These are phyloP conservation scores for Gila robusta DNA, from an alignment of 2,797 vertebrate species.

Conservation along the genomic window DNA sequence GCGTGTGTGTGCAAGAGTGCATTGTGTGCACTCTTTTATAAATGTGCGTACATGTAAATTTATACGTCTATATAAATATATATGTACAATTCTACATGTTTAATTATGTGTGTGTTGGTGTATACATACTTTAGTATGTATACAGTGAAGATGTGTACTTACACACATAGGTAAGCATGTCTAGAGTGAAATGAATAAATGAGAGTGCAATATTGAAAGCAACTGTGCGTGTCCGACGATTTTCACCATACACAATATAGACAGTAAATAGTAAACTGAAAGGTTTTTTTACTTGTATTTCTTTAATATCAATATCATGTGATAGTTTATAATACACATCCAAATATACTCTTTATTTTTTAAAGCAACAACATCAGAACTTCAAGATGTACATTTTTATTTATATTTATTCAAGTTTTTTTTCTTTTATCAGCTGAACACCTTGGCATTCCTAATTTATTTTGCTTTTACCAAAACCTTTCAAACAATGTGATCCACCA, in stretches of 20 bases:
- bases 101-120: conserved; percentile 86
- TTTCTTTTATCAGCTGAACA: conserved; percentile 5
- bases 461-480: conserved; percentile 36
- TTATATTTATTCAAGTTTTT: conserved; percentile 16
- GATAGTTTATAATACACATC: conserved; percentile 16
- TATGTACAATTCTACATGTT: conserved; percentile 88
- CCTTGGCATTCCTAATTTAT: conserved; percentile 21
- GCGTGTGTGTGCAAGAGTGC: conserved; percentile 62
- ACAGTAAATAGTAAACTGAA: not conserved
- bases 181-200: conserved; percentile 84
- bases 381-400: conserved; percentile 33
- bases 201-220: conserved; percentile 81
- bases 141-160: conserved; percentile 84
- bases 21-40: conserved; percentile 83
- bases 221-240: conserved; percentile 30
- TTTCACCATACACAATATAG: conserved; percentile 26
- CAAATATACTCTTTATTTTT: conserved; percentile 34
- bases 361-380: conserved; percentile 21
- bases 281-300: not conserved
- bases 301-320: conserved; percentile 27
- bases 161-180: conserved; percentile 86
- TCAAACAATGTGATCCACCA: conserved; percentile 28
- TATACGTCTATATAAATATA: conserved; percentile 89
- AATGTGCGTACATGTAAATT: conserved; percentile 88
- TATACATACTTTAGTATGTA: conserved; percentile 84